phyloP scores from a whole-genome alignment of 2,888 invertebrate species.

The Ichneumon xanthorius region DNA sequence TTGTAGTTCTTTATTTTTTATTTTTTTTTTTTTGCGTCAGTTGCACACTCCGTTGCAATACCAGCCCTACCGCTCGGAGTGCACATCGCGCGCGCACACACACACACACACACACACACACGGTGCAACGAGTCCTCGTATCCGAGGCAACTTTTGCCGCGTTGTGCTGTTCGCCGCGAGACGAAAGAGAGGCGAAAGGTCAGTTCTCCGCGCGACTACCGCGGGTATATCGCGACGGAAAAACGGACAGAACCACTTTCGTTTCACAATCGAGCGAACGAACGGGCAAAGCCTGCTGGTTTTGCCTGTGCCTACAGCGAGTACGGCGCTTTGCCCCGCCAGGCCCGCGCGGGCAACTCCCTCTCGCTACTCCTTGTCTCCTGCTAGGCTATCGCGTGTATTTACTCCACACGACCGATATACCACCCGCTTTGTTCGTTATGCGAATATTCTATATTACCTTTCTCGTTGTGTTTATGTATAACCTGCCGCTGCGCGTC shows the following conservation, averaged over 20 bases:
- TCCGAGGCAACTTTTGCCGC: slow-evolving; percentile 15
- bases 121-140: slow-evolving; percentile 6
- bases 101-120: slow-evolving; percentile 19
- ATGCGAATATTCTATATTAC: slow-evolving; percentile 53
- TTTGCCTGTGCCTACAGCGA: slow-evolving; percentile 21
- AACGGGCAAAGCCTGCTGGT: slow-evolving; percentile 28
- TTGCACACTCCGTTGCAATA: slow-evolving; percentile 10
- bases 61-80: slow-evolving; percentile 1
- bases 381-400: not conserved
- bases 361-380: slow-evolving; percentile 26
- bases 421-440: slow-evolving; percentile 50
- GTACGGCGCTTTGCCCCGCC: slow-evolving; percentile 6
- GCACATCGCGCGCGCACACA: not conserved
- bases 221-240: slow-evolving; percentile 67
- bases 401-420: not conserved
- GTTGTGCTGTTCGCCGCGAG: slow-evolving; percentile 55
- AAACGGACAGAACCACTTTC: slow-evolving; percentile 71
- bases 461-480: slow-evolving; percentile 52
- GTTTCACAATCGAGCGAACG: slow-evolving; percentile 74
- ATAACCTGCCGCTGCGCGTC: slow-evolving; percentile 33
- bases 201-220: slow-evolving; percentile 70
- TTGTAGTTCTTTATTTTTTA: not conserved
- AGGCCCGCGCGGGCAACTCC: slow-evolving; percentile 9
- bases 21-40: not conserved
- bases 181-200: slow-evolving; percentile 75